phyloP scores from a whole-genome alignment of 1,140 invertebrate species.

The Diachasma alloeum region DNA sequence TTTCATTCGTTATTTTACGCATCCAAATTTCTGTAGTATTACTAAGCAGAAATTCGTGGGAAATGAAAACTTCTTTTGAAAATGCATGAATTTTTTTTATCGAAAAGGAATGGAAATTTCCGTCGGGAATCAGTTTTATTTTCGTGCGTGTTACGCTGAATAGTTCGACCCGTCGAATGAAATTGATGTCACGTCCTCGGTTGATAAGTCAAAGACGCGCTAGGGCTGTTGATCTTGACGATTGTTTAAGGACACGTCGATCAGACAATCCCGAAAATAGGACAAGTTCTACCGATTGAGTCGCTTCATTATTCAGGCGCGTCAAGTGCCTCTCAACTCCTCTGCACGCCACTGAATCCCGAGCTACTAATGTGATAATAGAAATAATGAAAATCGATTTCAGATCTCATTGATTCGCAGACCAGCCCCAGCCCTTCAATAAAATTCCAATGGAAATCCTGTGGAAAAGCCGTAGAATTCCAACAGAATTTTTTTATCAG shows the following conservation, averaged over 20 bases:
- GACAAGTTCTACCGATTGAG: neutral
- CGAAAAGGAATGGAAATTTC: no score
- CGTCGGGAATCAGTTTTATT: no score
- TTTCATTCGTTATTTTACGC: no score
- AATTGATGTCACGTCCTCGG: constrained; percentile 9
- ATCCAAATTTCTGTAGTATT: no score
- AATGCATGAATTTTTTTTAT: no score
- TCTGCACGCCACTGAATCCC: neutral
- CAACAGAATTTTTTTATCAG: no score
- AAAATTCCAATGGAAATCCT: no score
- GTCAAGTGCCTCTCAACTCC: constrained; percentile 10
- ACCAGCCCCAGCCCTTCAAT: no score
- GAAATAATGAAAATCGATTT: neutral
- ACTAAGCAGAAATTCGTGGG: no score
- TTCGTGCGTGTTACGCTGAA: no score
- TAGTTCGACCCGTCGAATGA: neutral
- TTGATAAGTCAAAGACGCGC: neutral
- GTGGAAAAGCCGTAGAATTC: no score
- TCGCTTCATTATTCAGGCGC: constrained; percentile 11
- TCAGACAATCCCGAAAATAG: constrained; percentile 14
- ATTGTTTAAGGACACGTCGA: constrained; percentile 26
- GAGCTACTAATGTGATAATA: neutral
- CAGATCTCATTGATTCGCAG: neutral
- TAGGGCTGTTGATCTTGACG: constrained; percentile 23
- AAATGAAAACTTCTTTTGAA: no score